Evolutionary conservation across 2,888 invertebrate genomes (phyloP).

Genomic region (Morpho achilles): DNA sequence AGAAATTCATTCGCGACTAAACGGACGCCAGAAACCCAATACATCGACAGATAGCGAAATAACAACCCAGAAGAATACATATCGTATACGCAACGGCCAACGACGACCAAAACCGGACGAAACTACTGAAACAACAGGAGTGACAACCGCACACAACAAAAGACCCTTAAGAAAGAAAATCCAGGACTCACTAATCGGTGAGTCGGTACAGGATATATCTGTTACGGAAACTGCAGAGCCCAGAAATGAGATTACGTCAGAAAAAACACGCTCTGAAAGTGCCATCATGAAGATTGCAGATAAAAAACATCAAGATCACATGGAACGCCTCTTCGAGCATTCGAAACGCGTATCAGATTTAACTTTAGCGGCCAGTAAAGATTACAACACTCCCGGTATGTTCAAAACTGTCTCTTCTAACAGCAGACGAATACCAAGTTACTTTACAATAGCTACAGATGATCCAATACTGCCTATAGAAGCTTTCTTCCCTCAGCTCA

Average conservation of each 20-base stretch:
- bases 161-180: constrained; percentile 60
- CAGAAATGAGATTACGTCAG: constrained; percentile 60
- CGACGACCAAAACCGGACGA: constrained; percentile 64
- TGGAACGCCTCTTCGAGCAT: constrained; percentile 71
- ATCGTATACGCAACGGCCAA: constrained; percentile 60
- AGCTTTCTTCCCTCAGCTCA: constrained; percentile 87
- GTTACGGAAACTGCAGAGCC: constrained; percentile 53
- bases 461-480: constrained; percentile 90
- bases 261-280: constrained; percentile 69
- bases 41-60: constrained; percentile 54
- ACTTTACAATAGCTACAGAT: constrained; percentile 87
- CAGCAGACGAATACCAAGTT: constrained; percentile 82
- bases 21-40: constrained; percentile 55
- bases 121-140: constrained; percentile 46
- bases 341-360: constrained; percentile 86
- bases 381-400: constrained; percentile 84
- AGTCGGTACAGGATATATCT: constrained; percentile 61
- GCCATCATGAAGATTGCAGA: constrained; percentile 80
- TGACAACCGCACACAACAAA: constrained; percentile 48
- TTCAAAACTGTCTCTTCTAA: constrained; percentile 83
- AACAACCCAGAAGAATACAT: constrained; percentile 62
- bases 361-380: constrained; percentile 85
- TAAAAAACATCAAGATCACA: constrained; percentile 62
- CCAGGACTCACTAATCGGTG: constrained; percentile 59
- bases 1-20: constrained; percentile 54